A percentile compares a stretch with the other conserved stretches of the same genome.
Evolutionary conservation across 2,888 invertebrate species (phyloP).

Genomic region (Agrotis segetum): DNA sequence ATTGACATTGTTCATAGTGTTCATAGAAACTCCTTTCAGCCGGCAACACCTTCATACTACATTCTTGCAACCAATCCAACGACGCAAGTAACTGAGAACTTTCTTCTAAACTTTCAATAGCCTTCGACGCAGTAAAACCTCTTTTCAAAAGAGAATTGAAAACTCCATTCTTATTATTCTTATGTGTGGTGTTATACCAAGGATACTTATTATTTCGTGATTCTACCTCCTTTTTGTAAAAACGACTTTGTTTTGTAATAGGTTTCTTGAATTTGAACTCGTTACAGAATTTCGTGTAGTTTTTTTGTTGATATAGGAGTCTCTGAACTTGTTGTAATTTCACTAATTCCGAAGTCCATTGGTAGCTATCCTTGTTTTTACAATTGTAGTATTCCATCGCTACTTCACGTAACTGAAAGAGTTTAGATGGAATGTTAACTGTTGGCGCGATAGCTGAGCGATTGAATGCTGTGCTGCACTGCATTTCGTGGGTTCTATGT

Average conservation of each 20-base stretch:
- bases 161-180: conserved; percentile 75
- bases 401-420: conserved; percentile 92
- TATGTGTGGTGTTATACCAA: conserved; percentile 83
- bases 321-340: conserved; percentile 85
- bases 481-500: too few species aligned
- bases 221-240: conserved; percentile 77
- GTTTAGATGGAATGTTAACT: conserved; percentile 3
- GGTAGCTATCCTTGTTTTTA: conserved; percentile 86
- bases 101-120: conserved; percentile 73
- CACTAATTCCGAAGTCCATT: conserved; percentile 86
- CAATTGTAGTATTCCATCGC: conserved; percentile 94
- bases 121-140: conserved; percentile 77
- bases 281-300: conserved; percentile 81
- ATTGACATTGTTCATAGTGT: conserved; percentile 80
- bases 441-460: too few species aligned
- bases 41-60: conserved; percentile 76
- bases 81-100: conserved; percentile 73
- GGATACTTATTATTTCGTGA: conserved; percentile 86
- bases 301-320: conserved; percentile 83
- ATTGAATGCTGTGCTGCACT: too few species aligned
- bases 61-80: conserved; percentile 79
- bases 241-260: conserved; percentile 66
- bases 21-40: conserved; percentile 83
- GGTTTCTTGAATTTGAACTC: conserved; percentile 80
- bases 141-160: conserved; percentile 82